Evolutionary conservation across 1,140 invertebrate genomes (phyloP).

Genomic region (Ceratina australensis): DNA sequence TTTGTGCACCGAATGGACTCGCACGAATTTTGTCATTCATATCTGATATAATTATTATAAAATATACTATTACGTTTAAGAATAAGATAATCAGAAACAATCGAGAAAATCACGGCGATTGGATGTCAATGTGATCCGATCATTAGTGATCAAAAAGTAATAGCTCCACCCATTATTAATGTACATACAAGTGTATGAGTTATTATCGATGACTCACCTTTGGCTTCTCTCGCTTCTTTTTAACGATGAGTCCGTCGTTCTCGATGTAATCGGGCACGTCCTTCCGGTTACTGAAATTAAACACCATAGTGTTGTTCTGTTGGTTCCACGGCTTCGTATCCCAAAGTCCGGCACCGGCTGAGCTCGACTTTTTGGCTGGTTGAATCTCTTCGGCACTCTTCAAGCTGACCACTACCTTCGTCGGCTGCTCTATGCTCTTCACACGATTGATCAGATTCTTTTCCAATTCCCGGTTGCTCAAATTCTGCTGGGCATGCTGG

Average conservation of each 20-base stretch:
- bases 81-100: too few species aligned
- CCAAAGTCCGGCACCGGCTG: slow-evolving; percentile 77
- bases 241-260: slow-evolving; percentile 89
- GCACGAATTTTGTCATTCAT: too few species aligned
- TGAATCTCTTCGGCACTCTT: slow-evolving; percentile 77
- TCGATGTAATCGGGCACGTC: slow-evolving; percentile 94
- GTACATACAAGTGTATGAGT: too few species aligned
- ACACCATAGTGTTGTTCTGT: slow-evolving; percentile 87
- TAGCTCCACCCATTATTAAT: too few species aligned
- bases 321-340: slow-evolving; percentile 80
- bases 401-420: slow-evolving; percentile 79
- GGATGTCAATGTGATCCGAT: too few species aligned
- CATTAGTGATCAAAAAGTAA: too few species aligned
- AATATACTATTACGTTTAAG: too few species aligned
- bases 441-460: slow-evolving; percentile 86
- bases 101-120: too few species aligned
- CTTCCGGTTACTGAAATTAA: slow-evolving; percentile 91
- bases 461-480: slow-evolving; percentile 84
- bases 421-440: slow-evolving; percentile 82
- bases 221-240: slow-evolving; percentile 83
- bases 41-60: too few species aligned
- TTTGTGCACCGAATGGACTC: too few species aligned
- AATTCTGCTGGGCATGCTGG: slow-evolving; percentile 73
- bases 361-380: slow-evolving; percentile 71
- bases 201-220: slow-evolving; percentile 81